Conservation (phyloP, 2,888 invertebrate genomes). For the Steinernema hermaphroditum region DNA sequence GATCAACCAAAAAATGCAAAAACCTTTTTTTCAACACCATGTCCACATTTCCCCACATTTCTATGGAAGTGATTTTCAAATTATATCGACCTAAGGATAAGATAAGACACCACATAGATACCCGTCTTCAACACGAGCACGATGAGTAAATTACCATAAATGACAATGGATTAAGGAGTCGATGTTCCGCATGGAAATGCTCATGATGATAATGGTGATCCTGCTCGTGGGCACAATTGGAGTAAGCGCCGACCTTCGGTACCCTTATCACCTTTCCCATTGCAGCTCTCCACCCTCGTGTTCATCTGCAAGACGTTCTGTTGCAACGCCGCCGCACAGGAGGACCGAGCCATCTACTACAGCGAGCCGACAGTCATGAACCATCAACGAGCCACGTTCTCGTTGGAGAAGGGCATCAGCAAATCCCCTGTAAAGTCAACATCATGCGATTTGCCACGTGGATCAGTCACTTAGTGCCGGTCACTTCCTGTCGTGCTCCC, state of each 20-base stretch:
- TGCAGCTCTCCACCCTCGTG: slow-evolving; percentile 3
- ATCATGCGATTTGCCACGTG: slow-evolving; percentile 20
- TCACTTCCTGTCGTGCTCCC: too few species aligned
- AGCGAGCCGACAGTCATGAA: slow-evolving; percentile 20
- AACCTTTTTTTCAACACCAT: too few species aligned
- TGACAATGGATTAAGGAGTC: too few species aligned
- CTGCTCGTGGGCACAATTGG: slow-evolving; percentile 10
- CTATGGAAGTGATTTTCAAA: too few species aligned
- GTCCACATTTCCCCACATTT: too few species aligned
- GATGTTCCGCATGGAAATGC: slow-evolving; percentile 27
- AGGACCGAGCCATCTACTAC: slow-evolving; percentile 19
- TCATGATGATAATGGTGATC: slow-evolving; percentile 29
- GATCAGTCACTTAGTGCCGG: slow-evolving; percentile 22
- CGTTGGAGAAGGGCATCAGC: slow-evolving; percentile 25
- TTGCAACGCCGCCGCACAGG: background rate
- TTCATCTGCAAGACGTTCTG: slow-evolving; percentile 26
- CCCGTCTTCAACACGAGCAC: too few species aligned
- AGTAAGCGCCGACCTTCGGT: too few species aligned
- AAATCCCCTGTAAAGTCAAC: slow-evolving; percentile 26
- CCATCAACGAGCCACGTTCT: slow-evolving; percentile 21
- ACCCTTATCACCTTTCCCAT: too few species aligned
- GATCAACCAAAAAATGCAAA: too few species aligned
- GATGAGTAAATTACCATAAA: too few species aligned
- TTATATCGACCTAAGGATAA: too few species aligned
- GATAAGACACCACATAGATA: too few species aligned